phyloP scores from a whole-genome alignment of 2,797 vertebrate genomes.

The Enteromius afrohamiltoni region DNA sequence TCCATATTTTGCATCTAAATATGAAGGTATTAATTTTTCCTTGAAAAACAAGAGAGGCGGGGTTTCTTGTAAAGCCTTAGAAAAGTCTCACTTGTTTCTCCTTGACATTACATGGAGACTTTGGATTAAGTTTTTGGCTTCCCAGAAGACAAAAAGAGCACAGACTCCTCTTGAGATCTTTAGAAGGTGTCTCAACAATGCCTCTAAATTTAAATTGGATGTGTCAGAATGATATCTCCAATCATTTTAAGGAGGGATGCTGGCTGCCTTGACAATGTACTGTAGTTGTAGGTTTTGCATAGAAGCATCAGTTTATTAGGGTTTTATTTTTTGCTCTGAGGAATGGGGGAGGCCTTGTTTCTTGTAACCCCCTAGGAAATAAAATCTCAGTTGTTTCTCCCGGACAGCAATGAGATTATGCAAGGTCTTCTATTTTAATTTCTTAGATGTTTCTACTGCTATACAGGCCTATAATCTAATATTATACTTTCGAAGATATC shows the following conservation, averaged over 20 bases:
- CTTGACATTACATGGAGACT: constrained; percentile 14
- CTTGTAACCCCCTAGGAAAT: neutral
- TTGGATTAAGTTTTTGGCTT: neutral
- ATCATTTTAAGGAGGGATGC: neutral
- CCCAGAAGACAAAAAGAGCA: neutral
- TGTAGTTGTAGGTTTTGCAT: neutral
- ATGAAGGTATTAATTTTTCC: neutral
- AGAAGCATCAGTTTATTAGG: neutral
- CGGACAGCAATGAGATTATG: neutral
- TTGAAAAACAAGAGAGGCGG: neutral
- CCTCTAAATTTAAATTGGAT: neutral
- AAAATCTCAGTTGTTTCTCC: neutral
- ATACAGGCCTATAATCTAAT: neutral
- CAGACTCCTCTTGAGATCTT: neutral
- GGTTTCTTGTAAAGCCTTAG: neutral
- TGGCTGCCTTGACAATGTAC: neutral
- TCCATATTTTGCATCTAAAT: constrained; percentile 27
- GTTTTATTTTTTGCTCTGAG: neutral
- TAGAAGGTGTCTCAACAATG: neutral
- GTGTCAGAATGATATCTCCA: neutral
- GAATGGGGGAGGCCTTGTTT: neutral
- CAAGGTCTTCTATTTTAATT: neutral
- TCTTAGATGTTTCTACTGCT: neutral
- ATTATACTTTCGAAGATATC: neutral
- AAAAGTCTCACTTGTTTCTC: constrained; percentile 17